Percentiles rank a stretch among this genome's conserved stretches.
These are phyloP conservation scores for Salvator merianae DNA, from an alignment of 2,113 vertebrate genomes.

Conservation along the genomic window DNA sequence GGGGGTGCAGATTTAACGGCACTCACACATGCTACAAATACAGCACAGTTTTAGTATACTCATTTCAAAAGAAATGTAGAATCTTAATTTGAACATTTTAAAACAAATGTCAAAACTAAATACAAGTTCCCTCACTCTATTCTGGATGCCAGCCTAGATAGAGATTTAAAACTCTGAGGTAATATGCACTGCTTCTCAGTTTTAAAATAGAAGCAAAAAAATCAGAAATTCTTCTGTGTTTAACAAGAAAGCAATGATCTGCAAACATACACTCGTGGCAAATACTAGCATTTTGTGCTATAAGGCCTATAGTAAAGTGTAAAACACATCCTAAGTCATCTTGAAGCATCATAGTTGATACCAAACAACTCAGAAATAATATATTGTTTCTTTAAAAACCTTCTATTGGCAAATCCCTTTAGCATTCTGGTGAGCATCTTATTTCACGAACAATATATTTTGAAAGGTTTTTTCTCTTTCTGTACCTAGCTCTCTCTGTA, in stretches of 20 bases:
- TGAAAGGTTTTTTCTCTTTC: not conserved
- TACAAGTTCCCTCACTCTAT: constrained; percentile 15
- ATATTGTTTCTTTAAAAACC: not conserved
- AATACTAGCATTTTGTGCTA: not conserved
- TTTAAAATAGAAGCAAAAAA: not conserved
- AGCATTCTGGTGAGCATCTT: too few relatives aligned
- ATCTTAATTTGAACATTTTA: not conserved
- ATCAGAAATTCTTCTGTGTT: not conserved
- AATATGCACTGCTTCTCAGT: not conserved
- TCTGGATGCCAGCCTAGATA: not conserved
- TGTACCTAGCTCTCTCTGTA: not conserved
- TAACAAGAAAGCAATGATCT: not conserved
- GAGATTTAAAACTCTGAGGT: not conserved
- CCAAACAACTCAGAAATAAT: not conserved
- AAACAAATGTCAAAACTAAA: not conserved
- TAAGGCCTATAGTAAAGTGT: not conserved
- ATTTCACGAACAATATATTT: not conserved
- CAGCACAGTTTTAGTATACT: not conserved
- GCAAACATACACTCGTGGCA: not conserved
- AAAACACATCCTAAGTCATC: not conserved
- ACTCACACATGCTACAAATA: not conserved
- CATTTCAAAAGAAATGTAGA: constrained; percentile 19
- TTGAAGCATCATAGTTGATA: not conserved
- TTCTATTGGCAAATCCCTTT: not conserved
- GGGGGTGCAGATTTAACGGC: too few relatives aligned